Evolutionary conservation across 2,888 invertebrate genomes (phyloP).

Genomic region (Chromoteleia sp.): DNA sequence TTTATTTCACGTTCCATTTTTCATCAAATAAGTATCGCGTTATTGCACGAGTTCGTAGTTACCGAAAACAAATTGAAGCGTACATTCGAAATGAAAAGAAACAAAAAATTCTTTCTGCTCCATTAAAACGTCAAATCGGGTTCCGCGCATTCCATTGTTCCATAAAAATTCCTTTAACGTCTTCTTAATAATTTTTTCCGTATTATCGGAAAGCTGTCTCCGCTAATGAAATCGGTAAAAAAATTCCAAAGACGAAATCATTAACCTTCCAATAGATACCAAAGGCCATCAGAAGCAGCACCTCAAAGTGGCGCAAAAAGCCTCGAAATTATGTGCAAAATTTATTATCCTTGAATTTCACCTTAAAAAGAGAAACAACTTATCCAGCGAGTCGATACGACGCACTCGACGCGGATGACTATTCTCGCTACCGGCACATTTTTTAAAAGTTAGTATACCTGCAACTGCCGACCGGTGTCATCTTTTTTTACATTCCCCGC

Average conservation of each 20-base stretch:
- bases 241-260: slow-evolving; percentile 39
- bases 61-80: slow-evolving; percentile 8
- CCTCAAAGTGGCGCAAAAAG: slow-evolving; percentile 33
- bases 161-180: slow-evolving; percentile 44
- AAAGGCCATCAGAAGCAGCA: slow-evolving; percentile 19
- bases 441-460: slow-evolving; percentile 52
- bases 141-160: slow-evolving; percentile 51
- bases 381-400: slow-evolving; percentile 26
- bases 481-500: slow-evolving; percentile 32
- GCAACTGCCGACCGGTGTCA: slow-evolving; percentile 21
- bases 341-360: slow-evolving; percentile 45
- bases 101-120: not conserved
- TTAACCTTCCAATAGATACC: slow-evolving; percentile 36
- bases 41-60: not conserved
- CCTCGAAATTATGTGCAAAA: slow-evolving; percentile 24
- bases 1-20: not conserved
- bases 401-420: slow-evolving; percentile 23
- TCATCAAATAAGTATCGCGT: slow-evolving; percentile 1
- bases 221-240: slow-evolving; percentile 45
- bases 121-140: slow-evolving; percentile 32
- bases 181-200: slow-evolving; percentile 58
- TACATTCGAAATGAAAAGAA: not conserved
- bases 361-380: slow-evolving; percentile 49
- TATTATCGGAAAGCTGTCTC: slow-evolving; percentile 49
- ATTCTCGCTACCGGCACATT: slow-evolving; percentile 54